These are phyloP conservation scores for Ptilodon capucinus DNA, from an alignment of 2,888 invertebrate genomes.

Conservation along the genomic window DNA sequence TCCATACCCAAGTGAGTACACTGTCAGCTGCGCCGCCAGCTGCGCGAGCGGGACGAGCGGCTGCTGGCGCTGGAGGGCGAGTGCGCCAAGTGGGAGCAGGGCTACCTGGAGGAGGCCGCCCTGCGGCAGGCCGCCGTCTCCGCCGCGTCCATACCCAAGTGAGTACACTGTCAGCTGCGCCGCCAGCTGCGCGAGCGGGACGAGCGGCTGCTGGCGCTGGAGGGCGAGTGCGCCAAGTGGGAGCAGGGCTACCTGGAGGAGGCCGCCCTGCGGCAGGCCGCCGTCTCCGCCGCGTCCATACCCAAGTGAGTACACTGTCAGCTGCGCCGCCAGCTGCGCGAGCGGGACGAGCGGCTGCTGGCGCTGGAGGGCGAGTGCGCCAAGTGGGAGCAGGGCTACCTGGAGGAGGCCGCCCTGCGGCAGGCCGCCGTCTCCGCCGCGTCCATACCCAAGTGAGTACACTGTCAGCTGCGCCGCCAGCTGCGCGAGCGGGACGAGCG, in stretches of 20 bases:
- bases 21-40: constrained; percentile 74
- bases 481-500: constrained; percentile 70
- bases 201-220: too few species aligned
- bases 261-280: too few species aligned
- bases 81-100: constrained; percentile 93
- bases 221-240: too few species aligned
- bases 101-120: constrained; percentile 91
- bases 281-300: too few species aligned
- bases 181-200: constrained; percentile 93
- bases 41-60: constrained; percentile 74
- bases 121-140: constrained; percentile 91
- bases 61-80: constrained; percentile 87
- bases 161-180: too few species aligned
- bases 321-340: constrained; percentile 73
- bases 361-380: constrained; percentile 90
- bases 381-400: constrained; percentile 93
- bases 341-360: constrained; percentile 72
- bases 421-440: constrained; percentile 93
- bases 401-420: constrained; percentile 90
- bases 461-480: constrained; percentile 50
- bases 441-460: too few species aligned
- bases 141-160: constrained; percentile 89
- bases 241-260: too few species aligned
- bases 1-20: too few species aligned
- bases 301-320: too few species aligned